Conservation (phyloP, 2,113 vertebrate species). For the Actenoides lindsayi region DNA sequence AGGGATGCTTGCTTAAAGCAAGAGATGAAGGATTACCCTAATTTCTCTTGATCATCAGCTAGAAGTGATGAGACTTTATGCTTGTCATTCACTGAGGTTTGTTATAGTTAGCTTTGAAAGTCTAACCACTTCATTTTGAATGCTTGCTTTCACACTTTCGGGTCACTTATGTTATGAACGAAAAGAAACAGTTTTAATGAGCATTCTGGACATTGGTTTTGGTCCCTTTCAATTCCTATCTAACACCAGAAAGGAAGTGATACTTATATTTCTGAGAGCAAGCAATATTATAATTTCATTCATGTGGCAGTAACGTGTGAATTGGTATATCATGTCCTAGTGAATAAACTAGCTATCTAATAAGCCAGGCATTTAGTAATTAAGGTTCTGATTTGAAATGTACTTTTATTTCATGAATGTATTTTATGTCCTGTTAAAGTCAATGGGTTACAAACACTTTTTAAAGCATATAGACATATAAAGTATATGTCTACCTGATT, state of each 20-base stretch:
- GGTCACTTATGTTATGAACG: neutral
- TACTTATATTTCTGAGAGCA: neutral
- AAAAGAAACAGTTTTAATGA: neutral
- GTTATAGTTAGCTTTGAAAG: neutral
- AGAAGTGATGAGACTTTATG: neutral
- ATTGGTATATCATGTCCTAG: neutral
- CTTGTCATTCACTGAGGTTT: neutral
- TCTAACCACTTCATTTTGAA: neutral
- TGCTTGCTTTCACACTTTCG: neutral
- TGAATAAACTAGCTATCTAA: neutral
- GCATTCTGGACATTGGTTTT: neutral
- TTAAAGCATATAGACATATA: accelerated
- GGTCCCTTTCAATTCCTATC: neutral
- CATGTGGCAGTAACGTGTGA: neutral
- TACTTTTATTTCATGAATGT: neutral
- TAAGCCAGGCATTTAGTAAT: neutral
- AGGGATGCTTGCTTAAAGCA: neutral
- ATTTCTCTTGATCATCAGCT: neutral
- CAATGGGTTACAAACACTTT: neutral
- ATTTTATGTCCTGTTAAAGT: neutral
- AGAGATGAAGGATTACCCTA: neutral
- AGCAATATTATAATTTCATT: neutral
- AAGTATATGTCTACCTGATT: neutral
- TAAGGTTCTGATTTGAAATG: neutral
- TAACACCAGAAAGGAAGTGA: neutral